phyloP scores from a whole-genome alignment of 1,140 invertebrate genomes.

The Macrosteles quadrilineatus region DNA sequence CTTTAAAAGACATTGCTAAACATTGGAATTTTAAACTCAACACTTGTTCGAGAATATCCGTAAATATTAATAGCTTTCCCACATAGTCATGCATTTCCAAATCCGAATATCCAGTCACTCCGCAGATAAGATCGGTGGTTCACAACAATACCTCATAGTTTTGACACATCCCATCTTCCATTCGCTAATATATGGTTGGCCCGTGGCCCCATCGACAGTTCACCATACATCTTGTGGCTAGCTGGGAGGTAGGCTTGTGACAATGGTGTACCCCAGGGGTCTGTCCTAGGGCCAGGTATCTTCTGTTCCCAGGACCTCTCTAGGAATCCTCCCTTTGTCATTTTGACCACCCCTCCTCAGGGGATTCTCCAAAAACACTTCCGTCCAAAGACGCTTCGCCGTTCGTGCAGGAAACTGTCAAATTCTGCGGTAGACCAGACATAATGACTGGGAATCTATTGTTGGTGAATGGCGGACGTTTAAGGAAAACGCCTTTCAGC shows the following conservation, averaged over 20 bases:
- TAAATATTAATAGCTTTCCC: too few relatives aligned
- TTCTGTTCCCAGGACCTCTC: not conserved
- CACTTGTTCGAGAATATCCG: too few relatives aligned
- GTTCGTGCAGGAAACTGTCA: not conserved
- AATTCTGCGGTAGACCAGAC: not conserved
- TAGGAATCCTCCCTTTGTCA: not conserved
- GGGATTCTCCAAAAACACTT: not conserved
- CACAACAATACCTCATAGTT: conserved; percentile 12
- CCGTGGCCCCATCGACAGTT: conserved; percentile 6
- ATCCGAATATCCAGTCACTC: too few relatives aligned
- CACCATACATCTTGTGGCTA: not conserved
- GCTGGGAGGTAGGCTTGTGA: conserved; percentile 10
- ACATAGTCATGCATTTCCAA: too few relatives aligned
- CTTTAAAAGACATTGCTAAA: too few relatives aligned
- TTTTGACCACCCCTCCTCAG: not conserved
- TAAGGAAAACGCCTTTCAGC: too few relatives aligned
- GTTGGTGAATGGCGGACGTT: too few relatives aligned
- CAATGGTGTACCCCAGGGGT: conserved; percentile 7
- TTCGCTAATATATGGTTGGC: conserved; percentile 9
- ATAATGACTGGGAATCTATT: too few relatives aligned
- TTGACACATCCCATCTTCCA: conserved; percentile 21
- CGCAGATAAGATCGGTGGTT: not conserved
- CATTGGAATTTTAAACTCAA: too few relatives aligned
- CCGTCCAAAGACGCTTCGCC: not conserved
- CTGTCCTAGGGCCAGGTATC: not conserved